Conservation (phyloP, 2,113 vertebrate genomes). For the Bos javanicus region DNA sequence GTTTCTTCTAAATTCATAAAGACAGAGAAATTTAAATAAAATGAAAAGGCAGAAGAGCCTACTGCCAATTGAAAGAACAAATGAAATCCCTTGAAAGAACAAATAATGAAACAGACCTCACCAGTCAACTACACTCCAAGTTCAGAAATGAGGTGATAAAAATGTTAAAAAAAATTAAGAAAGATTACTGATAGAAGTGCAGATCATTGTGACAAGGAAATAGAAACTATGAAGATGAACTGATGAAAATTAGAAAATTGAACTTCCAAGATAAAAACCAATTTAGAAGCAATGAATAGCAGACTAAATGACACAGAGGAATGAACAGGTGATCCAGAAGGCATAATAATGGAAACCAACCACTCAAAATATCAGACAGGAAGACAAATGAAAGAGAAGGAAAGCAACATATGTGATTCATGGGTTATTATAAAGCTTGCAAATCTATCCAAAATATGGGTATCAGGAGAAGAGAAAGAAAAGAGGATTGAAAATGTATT, state of each 20-base stretch:
- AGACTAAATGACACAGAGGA: background rate
- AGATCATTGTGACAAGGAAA: background rate
- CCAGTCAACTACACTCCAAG: background rate
- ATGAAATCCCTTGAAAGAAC: background rate
- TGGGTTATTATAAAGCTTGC: background rate
- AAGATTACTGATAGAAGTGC: background rate
- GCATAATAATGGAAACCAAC: background rate
- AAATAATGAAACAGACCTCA: background rate
- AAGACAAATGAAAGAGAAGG: background rate
- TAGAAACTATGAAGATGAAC: background rate
- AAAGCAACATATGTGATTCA: background rate
- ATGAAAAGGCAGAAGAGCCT: background rate
- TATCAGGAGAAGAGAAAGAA: background rate
- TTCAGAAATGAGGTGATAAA: background rate
- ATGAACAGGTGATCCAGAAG: background rate
- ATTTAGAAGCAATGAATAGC: background rate
- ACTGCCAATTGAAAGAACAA: background rate
- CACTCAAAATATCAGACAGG: background rate
- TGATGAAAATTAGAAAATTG: background rate
- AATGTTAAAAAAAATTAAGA: background rate
- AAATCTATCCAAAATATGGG: background rate
- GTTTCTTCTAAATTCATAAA: background rate
- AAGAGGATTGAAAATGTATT: background rate
- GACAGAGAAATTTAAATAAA: background rate
- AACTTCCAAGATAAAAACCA: background rate